Base-by-base conservation (phyloP, 2,888 invertebrate genomes). In the Agonopterix subpropinquella region DNA sequence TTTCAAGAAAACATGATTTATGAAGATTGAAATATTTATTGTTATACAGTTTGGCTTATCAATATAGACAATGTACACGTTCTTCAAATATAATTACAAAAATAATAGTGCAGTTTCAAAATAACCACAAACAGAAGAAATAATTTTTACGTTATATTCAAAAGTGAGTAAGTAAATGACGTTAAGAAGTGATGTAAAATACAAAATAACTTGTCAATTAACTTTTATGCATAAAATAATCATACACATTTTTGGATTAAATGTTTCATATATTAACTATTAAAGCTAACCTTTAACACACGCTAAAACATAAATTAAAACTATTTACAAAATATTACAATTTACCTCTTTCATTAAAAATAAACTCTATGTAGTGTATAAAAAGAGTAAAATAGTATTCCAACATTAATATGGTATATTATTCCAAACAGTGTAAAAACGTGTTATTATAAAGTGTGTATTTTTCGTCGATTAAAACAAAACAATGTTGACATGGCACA, bases 291-390 rank as follows among this genome's bases (percentile, higher is more conserved):
- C 62, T 70, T 69, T 79, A 80, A 80, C 70, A 78, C 75, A 63
- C 70, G 58, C 67, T 73, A 71, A 60, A 67, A 67, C 72, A 86
- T 85, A 86, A 87, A 82, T 86, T 82, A 84, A 73, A 68, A 63
- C 67, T 86, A 85, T 87, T 77, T 87, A 88, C 85, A 87, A 83
- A 82, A 84, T 82, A 83, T 85, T 86, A 87, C 86, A 87, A 67
- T 39, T 48, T 39, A 39, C n/a, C n/a, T n/a, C 39, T 39, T 39
- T 39, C n/a, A 10, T 39, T 39, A 39, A 39, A 39, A 39, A 39
- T 39, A 39, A 9, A 39, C 39, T n/a, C 10, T n/a, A n/a, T 39
- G 9, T 39, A 39, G 44, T 8, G 15, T 10, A 15, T 44, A n/a
- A 39, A n/a, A 39, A 39, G 44, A n/a, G 15, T 18, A 15, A 15